Evolutionary conservation across 2,797 vertebrate genomes (phyloP).

Genomic region (Tapera naevia): DNA sequence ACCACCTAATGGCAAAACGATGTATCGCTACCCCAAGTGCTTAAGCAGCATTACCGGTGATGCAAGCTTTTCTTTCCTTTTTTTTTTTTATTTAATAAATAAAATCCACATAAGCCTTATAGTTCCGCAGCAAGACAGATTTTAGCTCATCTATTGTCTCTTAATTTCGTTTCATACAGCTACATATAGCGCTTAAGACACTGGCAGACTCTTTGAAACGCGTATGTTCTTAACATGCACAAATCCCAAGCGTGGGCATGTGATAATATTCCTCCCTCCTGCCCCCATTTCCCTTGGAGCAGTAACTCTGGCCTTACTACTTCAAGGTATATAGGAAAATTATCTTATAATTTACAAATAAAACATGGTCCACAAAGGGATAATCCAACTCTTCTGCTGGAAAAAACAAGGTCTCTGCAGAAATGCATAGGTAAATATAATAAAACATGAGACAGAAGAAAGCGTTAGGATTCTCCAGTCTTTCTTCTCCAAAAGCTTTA

Average conservation of each 20-base stretch:
- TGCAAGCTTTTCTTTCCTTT: neutral
- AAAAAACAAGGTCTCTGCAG: conserved; percentile 14
- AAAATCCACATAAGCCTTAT: neutral
- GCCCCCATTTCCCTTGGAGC: neutral
- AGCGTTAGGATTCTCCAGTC: neutral
- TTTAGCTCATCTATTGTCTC: conserved; percentile 26
- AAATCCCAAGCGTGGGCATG: neutral
- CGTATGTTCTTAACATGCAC: neutral
- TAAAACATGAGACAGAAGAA: neutral
- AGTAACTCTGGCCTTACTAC: conserved; percentile 16
- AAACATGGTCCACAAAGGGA: conserved; percentile 22
- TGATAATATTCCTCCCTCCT: neutral
- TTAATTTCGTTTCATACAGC: conserved; percentile 36
- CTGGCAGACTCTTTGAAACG: neutral
- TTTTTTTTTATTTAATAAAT: neutral
- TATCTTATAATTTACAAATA: neutral
- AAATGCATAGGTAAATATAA: conserved; percentile 12
- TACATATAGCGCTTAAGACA: conserved; percentile 20
- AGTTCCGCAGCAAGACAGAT: conserved; percentile 25
- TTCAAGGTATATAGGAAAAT: neutral
- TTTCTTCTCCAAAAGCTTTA: neutral
- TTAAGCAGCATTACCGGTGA: conserved; percentile 6
- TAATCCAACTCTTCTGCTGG: neutral
- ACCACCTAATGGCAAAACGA: neutral
- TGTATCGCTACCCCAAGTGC: neutral